These are phyloP conservation scores for Arnoldichthys spilopterus DNA, from an alignment of 2,797 vertebrate genomes.

Conservation along the genomic window DNA sequence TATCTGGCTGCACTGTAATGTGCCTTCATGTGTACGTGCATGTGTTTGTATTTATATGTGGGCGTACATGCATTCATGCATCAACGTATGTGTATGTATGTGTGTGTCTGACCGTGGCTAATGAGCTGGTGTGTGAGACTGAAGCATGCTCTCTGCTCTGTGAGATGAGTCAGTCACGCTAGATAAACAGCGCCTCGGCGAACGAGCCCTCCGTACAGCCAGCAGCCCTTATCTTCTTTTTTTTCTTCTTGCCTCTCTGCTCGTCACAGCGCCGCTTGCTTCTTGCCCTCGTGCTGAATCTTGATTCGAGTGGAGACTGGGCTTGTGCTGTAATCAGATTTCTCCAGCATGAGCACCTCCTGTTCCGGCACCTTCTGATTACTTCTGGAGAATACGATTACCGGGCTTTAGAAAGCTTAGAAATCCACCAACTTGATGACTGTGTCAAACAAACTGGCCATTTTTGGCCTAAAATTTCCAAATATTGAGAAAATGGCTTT, in stretches of 20 bases:
- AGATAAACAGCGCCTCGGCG: constrained; percentile 38
- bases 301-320: constrained; percentile 26
- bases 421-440: constrained; percentile 1
- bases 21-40: not conserved
- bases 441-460: constrained; percentile 27
- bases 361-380: constrained; percentile 20
- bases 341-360: constrained; percentile 18
- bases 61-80: not conserved
- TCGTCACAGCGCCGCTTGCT: not conserved
- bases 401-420: not conserved
- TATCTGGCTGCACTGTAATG: not conserved
- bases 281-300: constrained; percentile 23
- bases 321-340: constrained; percentile 48
- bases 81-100: not conserved
- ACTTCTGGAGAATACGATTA: constrained; percentile 35
- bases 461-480: not conserved
- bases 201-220: constrained; percentile 31
- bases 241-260: not conserved
- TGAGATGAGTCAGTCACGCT: constrained; percentile 46
- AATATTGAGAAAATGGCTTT: not conserved
- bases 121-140: constrained; percentile 37
- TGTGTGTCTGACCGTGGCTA: constrained; percentile 31
- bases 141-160: constrained; percentile 24
- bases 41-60: not conserved
- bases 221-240: constrained; percentile 36